phyloP scores from a whole-genome alignment of 2,888 invertebrate species.

The Sipunculus nudus region DNA sequence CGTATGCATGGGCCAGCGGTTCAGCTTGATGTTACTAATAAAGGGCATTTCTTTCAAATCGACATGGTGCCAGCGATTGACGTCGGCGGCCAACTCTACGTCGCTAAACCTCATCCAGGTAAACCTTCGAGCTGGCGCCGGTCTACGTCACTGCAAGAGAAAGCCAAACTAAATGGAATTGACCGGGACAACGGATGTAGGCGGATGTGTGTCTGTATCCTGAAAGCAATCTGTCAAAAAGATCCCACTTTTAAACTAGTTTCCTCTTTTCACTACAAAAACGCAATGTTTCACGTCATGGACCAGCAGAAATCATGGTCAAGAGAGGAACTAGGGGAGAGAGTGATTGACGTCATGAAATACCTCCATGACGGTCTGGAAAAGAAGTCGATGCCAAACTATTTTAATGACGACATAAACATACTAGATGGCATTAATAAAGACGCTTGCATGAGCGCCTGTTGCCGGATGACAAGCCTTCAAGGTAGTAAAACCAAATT shows the following conservation, averaged over 20 bases:
- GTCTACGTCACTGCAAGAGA: constrained; percentile 18
- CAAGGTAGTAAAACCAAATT: too few species aligned
- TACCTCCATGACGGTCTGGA: too few species aligned
- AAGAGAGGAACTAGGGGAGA: constrained; percentile 4
- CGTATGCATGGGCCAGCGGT: constrained; percentile 8
- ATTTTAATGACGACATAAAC: too few species aligned
- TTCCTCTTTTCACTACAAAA: constrained; percentile 20
- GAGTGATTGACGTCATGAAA: constrained; percentile 19
- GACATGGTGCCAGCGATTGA: constrained; percentile 8
- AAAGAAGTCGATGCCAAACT: too few species aligned
- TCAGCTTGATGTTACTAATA: constrained; percentile 1
- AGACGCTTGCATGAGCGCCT: too few species aligned
- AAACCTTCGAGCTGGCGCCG: constrained; percentile 5
- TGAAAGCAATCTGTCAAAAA: constrained; percentile 18
- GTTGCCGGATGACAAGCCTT: too few species aligned
- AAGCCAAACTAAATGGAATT: constrained; percentile 13
- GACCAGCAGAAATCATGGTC: constrained; percentile 7
- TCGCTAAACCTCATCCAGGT: background rate
- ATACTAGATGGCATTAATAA: too few species aligned
- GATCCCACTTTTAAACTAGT: too few species aligned
- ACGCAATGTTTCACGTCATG: constrained; percentile 2
- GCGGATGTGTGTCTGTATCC: constrained; percentile 13
- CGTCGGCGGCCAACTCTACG: constrained; percentile 1
- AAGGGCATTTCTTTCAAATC: background rate
- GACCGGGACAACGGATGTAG: constrained; percentile 19